A percentile compares a stretch with the other conserved stretches of the same genome.
phyloP scores from a whole-genome alignment of 1,140 invertebrate species.

The roundworm (Caenorhabditis elegans) region WBcel235 BX284604.4:12738001-12738500 shows the following conservation, averaged over 20 bases:
- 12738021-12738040: background rate
- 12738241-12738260: background rate
- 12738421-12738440: no score
- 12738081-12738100: background rate
- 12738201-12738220: slow-evolving; percentile 37
- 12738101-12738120: background rate
- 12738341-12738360: slow-evolving; percentile 36
- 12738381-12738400: slow-evolving; percentile 8
- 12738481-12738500: no score
- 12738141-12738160: slow-evolving; percentile 9
- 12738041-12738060: background rate
- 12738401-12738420: no score
- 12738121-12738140: background rate
- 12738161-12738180: slow-evolving; percentile 20
- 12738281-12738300: slow-evolving; percentile 8
- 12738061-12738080: background rate
- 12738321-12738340: slow-evolving; percentile 22
- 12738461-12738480: no score
- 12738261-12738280: background rate
- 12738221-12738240: background rate
- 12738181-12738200: slow-evolving; percentile 36
- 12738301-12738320: slow-evolving; percentile 34
- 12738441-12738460: no score
- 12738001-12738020: background rate
- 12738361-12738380: slow-evolving; percentile 38